Evolutionary conservation across 2,113 vertebrate genomes (phyloP).

Genomic region (Plectropomus leopardus): DNA sequence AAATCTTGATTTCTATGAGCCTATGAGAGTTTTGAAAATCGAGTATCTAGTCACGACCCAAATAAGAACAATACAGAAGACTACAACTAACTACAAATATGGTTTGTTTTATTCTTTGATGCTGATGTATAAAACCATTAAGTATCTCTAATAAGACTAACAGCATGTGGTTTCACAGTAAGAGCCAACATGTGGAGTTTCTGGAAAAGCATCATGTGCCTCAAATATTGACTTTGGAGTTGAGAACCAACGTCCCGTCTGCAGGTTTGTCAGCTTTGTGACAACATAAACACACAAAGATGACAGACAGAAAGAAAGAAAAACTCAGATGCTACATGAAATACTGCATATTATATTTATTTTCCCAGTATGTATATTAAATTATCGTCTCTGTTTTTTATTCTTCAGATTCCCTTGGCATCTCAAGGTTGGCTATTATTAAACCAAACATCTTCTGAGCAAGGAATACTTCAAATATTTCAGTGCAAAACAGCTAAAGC

Average conservation of each 20-base stretch:
- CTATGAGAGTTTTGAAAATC: too few species aligned
- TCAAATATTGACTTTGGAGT: neutral
- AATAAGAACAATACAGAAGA: too few species aligned
- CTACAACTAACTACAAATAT: too few species aligned
- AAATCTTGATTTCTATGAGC: too few species aligned
- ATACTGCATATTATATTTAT: constrained; percentile 71
- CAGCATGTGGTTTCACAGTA: too few species aligned
- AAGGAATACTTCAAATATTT: constrained; percentile 66
- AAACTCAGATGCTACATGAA: neutral
- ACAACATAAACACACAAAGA: neutral
- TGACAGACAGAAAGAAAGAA: neutral
- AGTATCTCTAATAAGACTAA: too few species aligned
- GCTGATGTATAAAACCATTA: too few species aligned
- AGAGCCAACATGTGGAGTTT: neutral
- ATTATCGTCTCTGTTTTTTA: constrained; percentile 41
- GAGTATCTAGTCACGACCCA: too few species aligned
- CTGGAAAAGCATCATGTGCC: neutral
- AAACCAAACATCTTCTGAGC: constrained; percentile 59
- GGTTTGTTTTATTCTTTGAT: too few species aligned
- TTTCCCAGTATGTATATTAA: constrained; percentile 74
- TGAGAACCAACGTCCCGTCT: too few species aligned
- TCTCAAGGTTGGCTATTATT: constrained; percentile 39
- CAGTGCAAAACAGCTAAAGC: constrained; percentile 81
- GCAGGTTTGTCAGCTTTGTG: neutral
- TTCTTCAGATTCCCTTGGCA: constrained; percentile 43